Conservation (phyloP, 2,797 vertebrate species). For the Menidia menidia region DNA sequence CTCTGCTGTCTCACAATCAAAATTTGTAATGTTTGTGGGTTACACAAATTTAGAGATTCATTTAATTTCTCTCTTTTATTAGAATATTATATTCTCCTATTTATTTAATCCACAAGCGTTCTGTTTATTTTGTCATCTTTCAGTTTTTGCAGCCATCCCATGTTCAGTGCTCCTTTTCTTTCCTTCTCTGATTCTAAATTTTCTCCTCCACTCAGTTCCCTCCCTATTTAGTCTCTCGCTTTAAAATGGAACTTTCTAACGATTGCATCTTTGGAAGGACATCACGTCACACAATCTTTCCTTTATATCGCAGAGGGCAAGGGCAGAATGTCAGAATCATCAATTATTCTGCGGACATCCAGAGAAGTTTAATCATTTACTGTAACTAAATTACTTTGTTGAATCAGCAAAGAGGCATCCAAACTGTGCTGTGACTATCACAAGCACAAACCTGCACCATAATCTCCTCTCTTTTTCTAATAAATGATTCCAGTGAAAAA, state of each 20-base stretch:
- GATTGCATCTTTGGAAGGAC: constrained; percentile 71
- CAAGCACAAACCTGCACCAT: constrained; percentile 31
- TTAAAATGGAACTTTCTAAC: constrained; percentile 36
- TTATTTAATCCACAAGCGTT: constrained; percentile 16
- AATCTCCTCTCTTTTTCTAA: constrained; percentile 11
- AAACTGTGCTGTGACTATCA: constrained; percentile 11
- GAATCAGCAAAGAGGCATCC: constrained; percentile 4
- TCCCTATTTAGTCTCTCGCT: constrained; percentile 19
- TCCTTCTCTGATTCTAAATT: neutral
- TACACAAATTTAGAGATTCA: neutral
- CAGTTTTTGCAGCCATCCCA: constrained; percentile 12
- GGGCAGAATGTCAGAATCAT: constrained; percentile 58
- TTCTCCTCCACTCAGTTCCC: constrained; percentile 9
- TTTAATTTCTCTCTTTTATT: constrained; percentile 16
- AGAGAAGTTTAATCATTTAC: constrained; percentile 61
- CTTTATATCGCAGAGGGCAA: constrained; percentile 66
- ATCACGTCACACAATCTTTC: constrained; percentile 78
- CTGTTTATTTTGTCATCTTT: constrained; percentile 19
- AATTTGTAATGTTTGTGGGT: neutral
- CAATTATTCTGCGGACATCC: constrained; percentile 50
- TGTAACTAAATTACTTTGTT: constrained; percentile 36
- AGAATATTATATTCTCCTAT: constrained; percentile 14
- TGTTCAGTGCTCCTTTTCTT: neutral
- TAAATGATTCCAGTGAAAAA: constrained; percentile 55
- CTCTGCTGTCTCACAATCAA: neutral